Conservation (phyloP, 1,140 invertebrate genomes). For the Wasmannia auropunctata region DNA sequence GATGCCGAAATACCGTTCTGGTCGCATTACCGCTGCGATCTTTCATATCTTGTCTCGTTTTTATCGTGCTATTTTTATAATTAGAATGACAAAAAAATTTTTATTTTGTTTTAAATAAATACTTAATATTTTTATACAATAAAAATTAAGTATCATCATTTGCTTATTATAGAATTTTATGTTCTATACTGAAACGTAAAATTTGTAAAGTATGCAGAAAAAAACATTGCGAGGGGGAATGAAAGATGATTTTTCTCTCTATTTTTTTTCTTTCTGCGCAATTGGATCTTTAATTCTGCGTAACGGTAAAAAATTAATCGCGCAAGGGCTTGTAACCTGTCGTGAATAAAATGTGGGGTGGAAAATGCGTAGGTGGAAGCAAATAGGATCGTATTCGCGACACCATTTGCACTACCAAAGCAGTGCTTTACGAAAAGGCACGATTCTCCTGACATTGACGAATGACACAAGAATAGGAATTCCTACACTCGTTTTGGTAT, state of each 20-base stretch:
- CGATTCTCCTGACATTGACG: constrained; percentile 64
- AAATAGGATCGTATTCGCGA: constrained; percentile 70
- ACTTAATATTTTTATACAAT: not conserved
- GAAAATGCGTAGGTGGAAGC: constrained; percentile 73
- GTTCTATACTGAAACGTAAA: not conserved
- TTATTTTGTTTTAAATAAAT: not conserved
- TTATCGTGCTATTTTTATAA: not conserved
- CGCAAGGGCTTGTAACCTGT: not conserved
- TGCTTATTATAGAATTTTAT: not conserved
- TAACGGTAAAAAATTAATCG: constrained; percentile 36
- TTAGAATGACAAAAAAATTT: not conserved
- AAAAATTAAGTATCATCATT: not conserved
- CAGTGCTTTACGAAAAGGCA: constrained; percentile 50
- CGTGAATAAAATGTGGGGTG: constrained; percentile 56
- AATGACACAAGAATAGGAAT: constrained; percentile 67
- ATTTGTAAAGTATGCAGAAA: not conserved
- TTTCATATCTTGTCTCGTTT: not conserved
- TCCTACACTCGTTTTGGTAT: constrained; percentile 53
- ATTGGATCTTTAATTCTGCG: constrained; percentile 29
- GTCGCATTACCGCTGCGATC: not conserved
- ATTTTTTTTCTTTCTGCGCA: constrained; percentile 1
- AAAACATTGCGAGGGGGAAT: too few species aligned
- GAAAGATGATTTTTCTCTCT: not conserved
- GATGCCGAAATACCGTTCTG: not conserved
- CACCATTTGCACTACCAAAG: constrained; percentile 49